phyloP scores from a whole-genome alignment of 1,140 invertebrate genomes.

The Drosophila nigrodunni region DNA sequence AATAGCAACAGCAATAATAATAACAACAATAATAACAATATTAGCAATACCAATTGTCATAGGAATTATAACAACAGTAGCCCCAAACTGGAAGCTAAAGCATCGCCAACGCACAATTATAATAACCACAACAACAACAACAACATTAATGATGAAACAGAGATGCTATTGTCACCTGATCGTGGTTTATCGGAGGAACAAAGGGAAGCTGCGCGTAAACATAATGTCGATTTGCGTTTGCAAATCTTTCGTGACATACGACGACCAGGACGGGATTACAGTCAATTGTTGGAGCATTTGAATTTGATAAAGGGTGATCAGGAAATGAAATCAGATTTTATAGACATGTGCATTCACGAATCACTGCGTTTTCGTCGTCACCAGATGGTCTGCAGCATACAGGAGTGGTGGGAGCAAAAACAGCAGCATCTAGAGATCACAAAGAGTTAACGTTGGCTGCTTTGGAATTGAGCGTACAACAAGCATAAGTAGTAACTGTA shows the following conservation, averaged over 20 bases:
- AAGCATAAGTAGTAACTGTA: not conserved
- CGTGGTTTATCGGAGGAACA: constrained; percentile 74
- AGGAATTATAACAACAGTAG: constrained; percentile 37
- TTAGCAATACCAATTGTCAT: constrained; percentile 14
- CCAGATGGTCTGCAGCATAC: constrained; percentile 87
- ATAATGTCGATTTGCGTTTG: constrained; percentile 85
- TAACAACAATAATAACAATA: constrained; percentile 12
- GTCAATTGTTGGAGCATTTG: constrained; percentile 89
- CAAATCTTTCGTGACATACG: constrained; percentile 87
- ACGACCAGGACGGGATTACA: constrained; percentile 87
- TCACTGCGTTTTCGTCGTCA: constrained; percentile 92
- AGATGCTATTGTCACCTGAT: constrained; percentile 6
- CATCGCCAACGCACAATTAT: constrained; percentile 39
- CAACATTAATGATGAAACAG: constrained; percentile 46
- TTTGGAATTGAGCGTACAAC: constrained; percentile 60
- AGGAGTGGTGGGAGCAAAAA: constrained; percentile 84
- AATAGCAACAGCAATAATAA: constrained; percentile 4
- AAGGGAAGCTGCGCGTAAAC: constrained; percentile 84
- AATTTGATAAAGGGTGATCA: constrained; percentile 89
- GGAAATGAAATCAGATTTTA: constrained; percentile 89
- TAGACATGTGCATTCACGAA: constrained; percentile 91
- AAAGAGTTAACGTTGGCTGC: constrained; percentile 74
- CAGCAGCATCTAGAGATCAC: constrained; percentile 56
- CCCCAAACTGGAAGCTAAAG: constrained; percentile 40
- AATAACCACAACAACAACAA: constrained; percentile 35